Conservation (phyloP, 2,797 vertebrate genomes). For the Epinephelus malabaricus region DNA sequence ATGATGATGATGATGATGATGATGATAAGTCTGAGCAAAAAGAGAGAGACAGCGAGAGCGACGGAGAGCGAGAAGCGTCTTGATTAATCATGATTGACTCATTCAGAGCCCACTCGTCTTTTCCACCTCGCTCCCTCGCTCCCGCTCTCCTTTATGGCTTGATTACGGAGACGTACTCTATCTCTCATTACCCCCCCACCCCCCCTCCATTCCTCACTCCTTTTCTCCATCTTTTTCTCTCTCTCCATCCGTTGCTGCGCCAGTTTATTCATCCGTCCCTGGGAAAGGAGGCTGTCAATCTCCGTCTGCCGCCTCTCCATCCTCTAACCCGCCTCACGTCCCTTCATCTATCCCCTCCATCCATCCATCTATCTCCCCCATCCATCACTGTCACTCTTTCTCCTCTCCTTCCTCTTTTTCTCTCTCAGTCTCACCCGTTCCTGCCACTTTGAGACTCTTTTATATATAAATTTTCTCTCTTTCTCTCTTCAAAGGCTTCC, state of each 20-base stretch:
- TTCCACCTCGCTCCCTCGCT: conserved; percentile 61
- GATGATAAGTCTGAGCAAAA: conserved; percentile 61
- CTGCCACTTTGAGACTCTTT: conserved; percentile 43
- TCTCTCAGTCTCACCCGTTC: conserved; percentile 45
- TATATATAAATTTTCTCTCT: conserved; percentile 39
- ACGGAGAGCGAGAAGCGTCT: conserved; percentile 73
- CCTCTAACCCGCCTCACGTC: conserved; percentile 56
- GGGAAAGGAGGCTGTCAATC: conserved; percentile 84
- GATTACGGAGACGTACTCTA: conserved; percentile 79
- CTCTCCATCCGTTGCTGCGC: conserved; percentile 43
- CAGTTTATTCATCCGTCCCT: conserved; percentile 83
- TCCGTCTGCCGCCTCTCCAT: conserved; percentile 65
- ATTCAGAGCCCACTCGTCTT: conserved; percentile 82
- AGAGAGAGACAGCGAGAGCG: conserved; percentile 54
- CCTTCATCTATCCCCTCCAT: conserved; percentile 54
- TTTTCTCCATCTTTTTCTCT: conserved; percentile 49
- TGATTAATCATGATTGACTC: conserved; percentile 89
- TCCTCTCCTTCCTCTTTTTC: conserved; percentile 25
- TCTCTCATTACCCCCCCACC: conserved; percentile 69
- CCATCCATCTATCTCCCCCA: conserved; percentile 58
- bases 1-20: conserved; percentile 34
- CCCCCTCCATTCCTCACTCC: conserved; percentile 54
- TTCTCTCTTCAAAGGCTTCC: conserved; percentile 52
- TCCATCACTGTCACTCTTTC: conserved; percentile 61
- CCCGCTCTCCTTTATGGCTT: conserved; percentile 76